Evolutionary conservation across 37 sponge, comb jelly and placozoan species (phyloP).

Genomic region (Cladorhizidae sp.): DNA sequence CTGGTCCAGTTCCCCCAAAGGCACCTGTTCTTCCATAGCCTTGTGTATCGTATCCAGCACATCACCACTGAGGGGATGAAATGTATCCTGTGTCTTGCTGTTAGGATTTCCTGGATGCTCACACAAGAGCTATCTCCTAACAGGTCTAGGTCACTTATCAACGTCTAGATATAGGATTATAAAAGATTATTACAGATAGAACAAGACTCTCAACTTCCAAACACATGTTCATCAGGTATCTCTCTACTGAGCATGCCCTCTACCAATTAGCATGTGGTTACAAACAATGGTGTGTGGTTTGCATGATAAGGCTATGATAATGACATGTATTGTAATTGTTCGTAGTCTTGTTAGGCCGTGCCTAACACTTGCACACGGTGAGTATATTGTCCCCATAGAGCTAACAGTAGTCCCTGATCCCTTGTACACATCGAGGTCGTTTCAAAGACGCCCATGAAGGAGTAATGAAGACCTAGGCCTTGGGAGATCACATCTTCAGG

Average conservation of each 20-base stretch:
- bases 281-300: not conserved
- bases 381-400: constrained; percentile 87
- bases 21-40: constrained; percentile 50
- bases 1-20: constrained; percentile 71
- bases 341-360: no score
- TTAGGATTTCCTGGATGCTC: no score
- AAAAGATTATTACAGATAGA: no score
- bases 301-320: constrained; percentile 86
- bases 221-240: no score
- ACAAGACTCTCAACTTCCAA: no score
- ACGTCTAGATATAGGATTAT: no score
- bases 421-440: constrained; percentile 94
- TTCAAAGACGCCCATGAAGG: constrained; percentile 92
- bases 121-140: no score
- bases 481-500: constrained; percentile 91
- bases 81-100: constrained; percentile 55
- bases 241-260: no score
- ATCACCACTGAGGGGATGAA: constrained; percentile 65
- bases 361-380: constrained; percentile 63
- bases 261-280: no score
- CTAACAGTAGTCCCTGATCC: constrained; percentile 90
- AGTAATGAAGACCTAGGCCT: constrained; percentile 88
- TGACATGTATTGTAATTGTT: no score
- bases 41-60: constrained; percentile 64
- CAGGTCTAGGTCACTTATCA: no score